Evolutionary conservation across 1,140 invertebrate genomes (phyloP).

Genomic region (Venustaconcha ellipsiformis): DNA sequence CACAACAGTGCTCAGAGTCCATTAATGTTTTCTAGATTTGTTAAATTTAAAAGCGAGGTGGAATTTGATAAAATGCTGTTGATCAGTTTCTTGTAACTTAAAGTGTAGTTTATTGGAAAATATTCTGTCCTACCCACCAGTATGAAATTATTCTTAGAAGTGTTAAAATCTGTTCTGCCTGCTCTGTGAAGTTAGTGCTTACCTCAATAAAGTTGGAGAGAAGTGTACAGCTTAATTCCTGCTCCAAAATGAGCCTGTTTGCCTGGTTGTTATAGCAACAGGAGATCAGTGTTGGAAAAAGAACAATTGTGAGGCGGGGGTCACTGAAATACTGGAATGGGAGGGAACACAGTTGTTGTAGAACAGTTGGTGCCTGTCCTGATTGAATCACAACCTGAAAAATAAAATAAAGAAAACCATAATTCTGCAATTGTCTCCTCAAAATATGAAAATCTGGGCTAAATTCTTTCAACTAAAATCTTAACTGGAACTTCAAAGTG

Average conservation of each 20-base stretch:
- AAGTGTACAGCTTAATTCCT: constrained; percentile 80
- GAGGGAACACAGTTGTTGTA: constrained; percentile 90
- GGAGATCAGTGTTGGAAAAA: constrained; percentile 90
- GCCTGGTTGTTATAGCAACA: constrained; percentile 80
- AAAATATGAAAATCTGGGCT: too few species aligned
- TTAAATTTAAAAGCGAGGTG: too few species aligned
- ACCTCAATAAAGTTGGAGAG: constrained; percentile 70
- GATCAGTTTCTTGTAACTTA: not conserved
- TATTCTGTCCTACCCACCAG: not conserved
- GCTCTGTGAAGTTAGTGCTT: constrained; percentile 10
- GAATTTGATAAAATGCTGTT: not conserved
- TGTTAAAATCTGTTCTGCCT: not conserved
- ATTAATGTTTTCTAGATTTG: not conserved
- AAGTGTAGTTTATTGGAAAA: too few species aligned
- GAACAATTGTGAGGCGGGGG: constrained; percentile 77
- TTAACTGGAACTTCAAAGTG: too few species aligned
- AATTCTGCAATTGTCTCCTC: not conserved
- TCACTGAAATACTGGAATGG: constrained; percentile 92
- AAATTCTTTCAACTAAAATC: too few species aligned
- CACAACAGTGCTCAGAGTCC: too few species aligned
- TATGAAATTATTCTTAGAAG: not conserved
- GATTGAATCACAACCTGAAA: constrained; percentile 82
- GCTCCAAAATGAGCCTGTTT: constrained; percentile 79
- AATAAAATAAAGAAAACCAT: constrained; percentile 9
- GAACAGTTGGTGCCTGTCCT: constrained; percentile 84